Base-by-base conservation (phyloP, 1,140 invertebrate genomes). In the Bombus confusus region DNA sequence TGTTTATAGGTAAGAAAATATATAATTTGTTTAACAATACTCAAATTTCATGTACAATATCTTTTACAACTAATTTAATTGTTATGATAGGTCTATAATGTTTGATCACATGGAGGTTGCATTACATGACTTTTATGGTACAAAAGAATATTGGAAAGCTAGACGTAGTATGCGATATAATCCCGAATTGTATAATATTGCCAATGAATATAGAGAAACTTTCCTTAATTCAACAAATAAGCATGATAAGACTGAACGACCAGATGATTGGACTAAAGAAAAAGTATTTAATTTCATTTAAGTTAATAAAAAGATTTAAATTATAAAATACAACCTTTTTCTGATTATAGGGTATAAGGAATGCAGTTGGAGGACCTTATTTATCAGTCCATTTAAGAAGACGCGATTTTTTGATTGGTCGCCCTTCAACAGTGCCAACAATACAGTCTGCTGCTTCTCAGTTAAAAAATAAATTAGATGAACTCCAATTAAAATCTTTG, bases 111-210 rank as follows among this genome's bases (percentile, higher is more conserved):
- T 98, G 73, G 99, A 99, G 95, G 97, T 98, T 59, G 96, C 98
- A 22, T 95, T 99, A 34, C 98, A 99, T 94, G 97, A 98, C 93
- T 94, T 95, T 59, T 99, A 98, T 95, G 98, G 99, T 10, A 97
- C 97, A 85, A 92, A 94, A 77, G 94, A 96, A 62, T 99, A 98
- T 94, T 99, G 99, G 99, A 94, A 95, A 86, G 98, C 97, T 39
- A 96, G 99, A 90, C 96, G 98, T 88, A 99, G 98, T 92, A 99
- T 99, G 98, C 96, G 97, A 88, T 99, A 99, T 94, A 97, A 97
- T 79, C 95, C 95, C 69, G 92, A 96, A 74, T 95, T 99, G 4
- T 94, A 96, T 72, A 75, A 96, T 90, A 96, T 97, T 89, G 98
- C 97, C 3, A 96, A 96, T 84, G 91, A 97, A 59, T 99, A 97